Evolutionary conservation across 1,140 invertebrate genomes (phyloP).

Genomic region (Berghia stephanieae): DNA sequence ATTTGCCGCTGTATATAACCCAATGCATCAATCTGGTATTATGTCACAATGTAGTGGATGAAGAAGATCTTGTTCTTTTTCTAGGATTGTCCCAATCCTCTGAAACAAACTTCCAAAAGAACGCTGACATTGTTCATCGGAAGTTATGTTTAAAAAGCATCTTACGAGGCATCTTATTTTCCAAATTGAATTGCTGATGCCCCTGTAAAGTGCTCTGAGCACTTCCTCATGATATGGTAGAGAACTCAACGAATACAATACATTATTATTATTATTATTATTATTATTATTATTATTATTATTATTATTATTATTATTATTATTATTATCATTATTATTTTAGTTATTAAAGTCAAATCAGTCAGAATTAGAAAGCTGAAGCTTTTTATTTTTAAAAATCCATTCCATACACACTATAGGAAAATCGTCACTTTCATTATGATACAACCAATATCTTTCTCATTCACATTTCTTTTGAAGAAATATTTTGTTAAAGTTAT

Average conservation of each 20-base stretch:
- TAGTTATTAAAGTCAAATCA: background rate
- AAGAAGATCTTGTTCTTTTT: background rate
- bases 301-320: constrained; percentile 4
- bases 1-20: background rate
- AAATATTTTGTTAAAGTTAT: background rate
- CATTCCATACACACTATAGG: background rate
- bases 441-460: too few species aligned
- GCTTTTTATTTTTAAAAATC: background rate
- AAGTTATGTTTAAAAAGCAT: too few species aligned
- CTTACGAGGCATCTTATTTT: too few species aligned
- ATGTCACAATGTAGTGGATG: background rate
- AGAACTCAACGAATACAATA: too few species aligned
- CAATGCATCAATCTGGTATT: too few species aligned
- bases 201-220: too few species aligned
- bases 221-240: too few species aligned
- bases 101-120: too few species aligned
- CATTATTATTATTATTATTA: too few species aligned
- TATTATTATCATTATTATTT: background rate
- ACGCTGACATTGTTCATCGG: too few species aligned
- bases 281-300: constrained; percentile 4
- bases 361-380: background rate
- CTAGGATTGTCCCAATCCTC: background rate
- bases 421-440: background rate
- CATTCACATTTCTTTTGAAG: background rate
- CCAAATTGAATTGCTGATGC: too few species aligned